phyloP scores from a whole-genome alignment of 2,113 vertebrate genomes.

The Sus scrofa region T2T-Sscrofa CM000818.6:75618001-75618500 shows the following conservation, averaged over 20 bases:
- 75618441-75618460: slow-evolving; percentile 1
- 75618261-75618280: slow-evolving; percentile 45
- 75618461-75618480: not conserved
- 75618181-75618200: not conserved
- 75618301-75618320: slow-evolving; percentile 13
- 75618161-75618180: slow-evolving; percentile 31
- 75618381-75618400: slow-evolving; percentile 33
- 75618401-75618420: not conserved
- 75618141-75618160: slow-evolving; percentile 4
- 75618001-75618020: not conserved
- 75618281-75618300: slow-evolving; percentile 23
- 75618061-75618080: not conserved
- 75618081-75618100: not conserved
- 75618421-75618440: not conserved
- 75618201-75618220: not conserved
- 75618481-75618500: not conserved
- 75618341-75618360: slow-evolving; percentile 6
- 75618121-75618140: not conserved
- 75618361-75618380: slow-evolving; percentile 1
- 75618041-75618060: not conserved
- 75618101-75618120: not conserved
- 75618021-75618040: not conserved
- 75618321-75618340: slow-evolving; percentile 6
- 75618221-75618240: slow-evolving; percentile 36
- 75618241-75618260: slow-evolving; percentile 43